A percentile compares a stretch with the other conserved stretches of the same genome.
phyloP scores from a whole-genome alignment of 2,797 vertebrate genomes.

The Vipera ursinii region DNA sequence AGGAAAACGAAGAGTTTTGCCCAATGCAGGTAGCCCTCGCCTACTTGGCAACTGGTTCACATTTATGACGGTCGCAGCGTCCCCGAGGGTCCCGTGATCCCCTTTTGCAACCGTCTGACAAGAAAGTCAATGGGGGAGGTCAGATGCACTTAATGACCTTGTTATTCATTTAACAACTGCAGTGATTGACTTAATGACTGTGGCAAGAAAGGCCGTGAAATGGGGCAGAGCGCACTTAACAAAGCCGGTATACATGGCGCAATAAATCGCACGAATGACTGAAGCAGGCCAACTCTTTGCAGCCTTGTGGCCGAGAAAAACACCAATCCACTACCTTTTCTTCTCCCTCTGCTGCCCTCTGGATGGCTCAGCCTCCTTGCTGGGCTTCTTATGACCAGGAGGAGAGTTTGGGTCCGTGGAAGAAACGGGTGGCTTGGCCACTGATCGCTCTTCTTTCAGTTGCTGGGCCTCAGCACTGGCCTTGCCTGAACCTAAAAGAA shows the following conservation, averaged over 20 bases:
- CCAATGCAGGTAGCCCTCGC: background rate
- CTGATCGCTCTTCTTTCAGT: constrained; percentile 76
- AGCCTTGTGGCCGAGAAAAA: background rate
- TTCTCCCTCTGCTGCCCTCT: constrained; percentile 66
- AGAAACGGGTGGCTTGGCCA: constrained; percentile 48
- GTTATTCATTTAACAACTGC: background rate
- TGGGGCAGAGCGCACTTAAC: background rate
- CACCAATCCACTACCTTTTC: constrained; percentile 64
- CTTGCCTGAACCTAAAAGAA: constrained; percentile 43
- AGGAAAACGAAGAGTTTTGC: background rate
- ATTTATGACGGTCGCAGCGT: too few relatives aligned
- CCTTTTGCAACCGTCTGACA: background rate
- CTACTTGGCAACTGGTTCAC: background rate
- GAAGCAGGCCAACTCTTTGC: background rate
- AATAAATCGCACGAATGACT: background rate
- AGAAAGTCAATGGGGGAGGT: background rate
- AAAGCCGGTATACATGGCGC: background rate
- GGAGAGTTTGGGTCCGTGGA: constrained; percentile 55
- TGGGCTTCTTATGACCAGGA: constrained; percentile 56
- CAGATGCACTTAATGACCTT: too few relatives aligned
- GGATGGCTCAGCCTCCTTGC: constrained; percentile 62
- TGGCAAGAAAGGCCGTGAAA: background rate
- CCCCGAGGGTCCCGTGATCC: too few relatives aligned
- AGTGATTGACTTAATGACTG: background rate
- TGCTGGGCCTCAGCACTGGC: constrained; percentile 71